Evolutionary conservation across 2,113 vertebrate genomes (phyloP), one percentile per base, ranked within the genome.

Genomic region (Xyliphius kryptos): DNA sequence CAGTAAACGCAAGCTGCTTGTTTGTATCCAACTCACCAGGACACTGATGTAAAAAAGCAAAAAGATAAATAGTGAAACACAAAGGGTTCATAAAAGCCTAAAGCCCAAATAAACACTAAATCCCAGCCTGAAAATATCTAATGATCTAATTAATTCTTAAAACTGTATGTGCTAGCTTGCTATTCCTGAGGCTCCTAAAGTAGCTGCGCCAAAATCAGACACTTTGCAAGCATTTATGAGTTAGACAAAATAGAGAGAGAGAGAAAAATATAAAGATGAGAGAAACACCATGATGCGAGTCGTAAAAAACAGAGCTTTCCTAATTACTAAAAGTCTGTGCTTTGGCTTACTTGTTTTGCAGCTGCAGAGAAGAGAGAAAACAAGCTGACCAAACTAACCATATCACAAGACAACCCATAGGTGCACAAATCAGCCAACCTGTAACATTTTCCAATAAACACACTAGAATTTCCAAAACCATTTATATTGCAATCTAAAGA

Each of bases 301-400:
- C n/a, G n/a, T n/a, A n/a, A n/a, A n/a, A 64, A 63, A 70, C 63
- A 67, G 46, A 67, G 56, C 58, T 72, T 61, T 44, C 60, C 65
- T 76, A 63, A 76, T 72, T 70, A 72, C 40, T 68, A 51, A 56
- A 36, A 65, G 59, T 61, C 63, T 56, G 44, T 57, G 61, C 65
- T 74, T 51, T 60, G 48, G 46, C 38, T 40, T 56, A 54, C 63
- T 59, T 32, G 22, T 56, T 64, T 64, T 56, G 46, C 44, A 43
- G 20, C 46, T 19, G 56, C 61, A 71, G 47, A 59, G 56, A 52
- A 61, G 17, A 53, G 54, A 62, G 58, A 61, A 73, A 71, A 73
- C 22, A 59, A 67, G 66, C 68, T 69, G 75, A 69, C 69, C 47
- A 16, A 63, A 68, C 57, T 64, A 71, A 54, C 44, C 51, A 19